Evolutionary conservation across 2,888 invertebrate genomes (phyloP), one percentile per base, ranked within the genome.

Genomic region (Callosobruchus maculatus): DNA sequence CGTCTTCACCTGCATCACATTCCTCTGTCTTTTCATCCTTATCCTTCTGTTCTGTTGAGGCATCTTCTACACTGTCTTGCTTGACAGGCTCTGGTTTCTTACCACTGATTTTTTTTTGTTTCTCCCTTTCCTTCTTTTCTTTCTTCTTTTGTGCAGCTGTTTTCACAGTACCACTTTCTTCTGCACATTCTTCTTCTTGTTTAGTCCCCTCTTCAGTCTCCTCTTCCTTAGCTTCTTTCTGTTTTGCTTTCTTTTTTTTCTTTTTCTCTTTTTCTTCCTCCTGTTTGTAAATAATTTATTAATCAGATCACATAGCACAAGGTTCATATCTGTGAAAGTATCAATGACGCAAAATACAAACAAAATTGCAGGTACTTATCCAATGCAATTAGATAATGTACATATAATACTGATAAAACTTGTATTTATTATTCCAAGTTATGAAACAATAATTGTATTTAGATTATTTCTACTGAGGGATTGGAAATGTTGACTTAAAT

Each of bases 131-230:
- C 81, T 95, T 95, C 82, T 96, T 96, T 81, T 96, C 96, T 82
- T 95, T 95, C 83, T 95, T 96, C 88, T 96, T 96, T 84, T 96
- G 95, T 0, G 95, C 95, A 3, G 95, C 94, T 20, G 94, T 91
- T 88, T 95, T 95, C 20, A 94, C 89, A 0, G 93, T 92, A 66
- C 88, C 83, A 21, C 88, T 86, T 76, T 90, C 91, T 78, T 90
- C 89, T 78, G 90, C 89, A 81, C 88, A 88, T 1, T 86, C 89
- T 70, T 86, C 87, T 74, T 87, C 89, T 1, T 86, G 87, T 74
- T 87, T 89, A 71, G 74, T 70, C 22, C 67, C 74, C n/a, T 78
- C 79, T 73, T 78, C 73, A 31, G 69, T 69, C 73, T 75, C 76
- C 18, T 75, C 74, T 73, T 72, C 72, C 73, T 71, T 71, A 22